phyloP scores from a whole-genome alignment of 2,113 vertebrate genomes.

The Seriola dumerili region DNA sequence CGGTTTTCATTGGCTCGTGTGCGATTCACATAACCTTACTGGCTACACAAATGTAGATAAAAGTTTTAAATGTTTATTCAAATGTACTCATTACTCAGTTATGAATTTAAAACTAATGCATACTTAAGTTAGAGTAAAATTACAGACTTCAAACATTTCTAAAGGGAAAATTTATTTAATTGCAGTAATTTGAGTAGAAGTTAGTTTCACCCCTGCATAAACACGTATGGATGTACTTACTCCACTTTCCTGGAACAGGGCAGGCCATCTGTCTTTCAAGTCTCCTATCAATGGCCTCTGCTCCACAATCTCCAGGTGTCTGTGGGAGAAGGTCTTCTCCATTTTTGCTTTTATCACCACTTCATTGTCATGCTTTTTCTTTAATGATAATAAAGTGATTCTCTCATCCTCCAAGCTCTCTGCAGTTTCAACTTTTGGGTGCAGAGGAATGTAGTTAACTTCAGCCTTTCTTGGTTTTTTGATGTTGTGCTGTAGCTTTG shows the following conservation, averaged over 20 bases:
- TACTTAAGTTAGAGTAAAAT: no score
- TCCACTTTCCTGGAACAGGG: conserved; percentile 19
- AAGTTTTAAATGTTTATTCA: no score
- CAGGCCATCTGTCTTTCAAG: conserved; percentile 24
- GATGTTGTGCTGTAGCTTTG: conserved; percentile 44
- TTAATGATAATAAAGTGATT: conserved; percentile 8
- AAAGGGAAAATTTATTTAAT: no score
- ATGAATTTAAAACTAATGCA: no score
- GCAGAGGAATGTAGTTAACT: conserved; percentile 25
- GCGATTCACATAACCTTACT: no score
- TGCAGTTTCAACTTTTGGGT: conserved; percentile 25
- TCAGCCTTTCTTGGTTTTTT: conserved; percentile 58
- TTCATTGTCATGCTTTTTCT: conserved; percentile 18
- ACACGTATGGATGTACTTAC: conserved; percentile 15
- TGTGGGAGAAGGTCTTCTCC: conserved; percentile 43
- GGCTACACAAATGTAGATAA: no score
- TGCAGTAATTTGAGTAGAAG: no score
- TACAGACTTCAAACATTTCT: no score
- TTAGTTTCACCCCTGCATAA: no score
- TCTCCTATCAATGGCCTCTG: conserved; percentile 12
- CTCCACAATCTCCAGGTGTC: conserved; percentile 24
- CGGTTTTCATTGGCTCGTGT: no score
- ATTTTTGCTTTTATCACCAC: conserved; percentile 45
- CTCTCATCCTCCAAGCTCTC: conserved; percentile 14
- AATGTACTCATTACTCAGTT: no score